Evolutionary conservation across 1,140 invertebrate genomes (phyloP).

Genomic region (Nomia melanderi): DNA sequence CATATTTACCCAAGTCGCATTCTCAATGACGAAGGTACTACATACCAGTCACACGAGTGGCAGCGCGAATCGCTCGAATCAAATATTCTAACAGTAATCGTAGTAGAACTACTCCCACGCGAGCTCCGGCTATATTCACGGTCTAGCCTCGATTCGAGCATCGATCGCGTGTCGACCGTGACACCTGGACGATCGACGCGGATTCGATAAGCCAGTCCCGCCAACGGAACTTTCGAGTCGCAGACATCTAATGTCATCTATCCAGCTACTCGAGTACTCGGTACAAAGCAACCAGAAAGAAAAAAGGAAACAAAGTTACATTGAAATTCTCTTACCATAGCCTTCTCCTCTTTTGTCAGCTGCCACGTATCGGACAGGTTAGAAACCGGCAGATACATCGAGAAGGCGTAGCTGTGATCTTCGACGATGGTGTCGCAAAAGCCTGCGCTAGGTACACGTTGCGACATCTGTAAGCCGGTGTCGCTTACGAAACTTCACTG

Average conservation of each 20-base stretch:
- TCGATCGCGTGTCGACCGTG: conserved; percentile 56
- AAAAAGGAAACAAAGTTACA: neutral
- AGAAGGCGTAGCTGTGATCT: conserved; percentile 71
- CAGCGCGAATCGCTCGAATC: neutral
- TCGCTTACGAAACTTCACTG: conserved; percentile 40
- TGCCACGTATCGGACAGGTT: conserved; percentile 59
- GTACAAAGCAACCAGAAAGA: neutral
- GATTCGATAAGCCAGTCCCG: neutral
- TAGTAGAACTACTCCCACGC: neutral
- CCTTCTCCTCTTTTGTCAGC: conserved; percentile 66
- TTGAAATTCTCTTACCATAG: conserved; percentile 60
- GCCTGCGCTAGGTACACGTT: conserved; percentile 70
- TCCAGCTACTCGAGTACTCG: no score
- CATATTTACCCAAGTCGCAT: no score
- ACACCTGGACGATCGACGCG: conserved; percentile 43
- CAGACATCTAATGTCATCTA: no score
- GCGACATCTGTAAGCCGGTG: conserved; percentile 63
- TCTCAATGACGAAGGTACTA: no score
- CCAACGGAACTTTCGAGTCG: no score
- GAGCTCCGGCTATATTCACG: conserved; percentile 15
- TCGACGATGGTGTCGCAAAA: conserved; percentile 69
- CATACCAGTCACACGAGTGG: neutral
- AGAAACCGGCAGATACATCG: conserved; percentile 67
- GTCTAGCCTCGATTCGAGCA: conserved; percentile 24
- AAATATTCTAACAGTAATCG: neutral